Conservation (phyloP, 2,113 vertebrate species). For the Psittacus erithacus region DNA sequence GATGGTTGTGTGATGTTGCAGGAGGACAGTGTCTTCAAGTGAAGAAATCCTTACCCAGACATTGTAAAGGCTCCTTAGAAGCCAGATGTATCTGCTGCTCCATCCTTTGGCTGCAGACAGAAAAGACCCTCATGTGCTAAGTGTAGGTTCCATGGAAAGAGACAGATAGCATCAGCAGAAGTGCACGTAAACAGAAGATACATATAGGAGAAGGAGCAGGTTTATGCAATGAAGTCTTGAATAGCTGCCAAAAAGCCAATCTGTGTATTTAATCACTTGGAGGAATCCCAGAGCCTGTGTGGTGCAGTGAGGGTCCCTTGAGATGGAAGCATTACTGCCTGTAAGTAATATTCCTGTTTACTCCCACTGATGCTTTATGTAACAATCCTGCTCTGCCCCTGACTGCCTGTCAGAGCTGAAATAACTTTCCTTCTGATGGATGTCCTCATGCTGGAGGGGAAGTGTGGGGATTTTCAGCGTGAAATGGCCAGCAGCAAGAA, state of each 20-base stretch:
- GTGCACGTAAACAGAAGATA: background rate
- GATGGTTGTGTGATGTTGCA: background rate
- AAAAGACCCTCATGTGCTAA: background rate
- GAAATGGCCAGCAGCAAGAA: background rate
- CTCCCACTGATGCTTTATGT: slow-evolving; percentile 54
- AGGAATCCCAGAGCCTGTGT: slow-evolving; percentile 3
- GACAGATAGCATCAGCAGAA: background rate
- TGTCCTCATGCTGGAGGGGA: background rate
- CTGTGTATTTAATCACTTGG: background rate
- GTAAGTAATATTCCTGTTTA: slow-evolving; percentile 11
- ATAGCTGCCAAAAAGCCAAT: background rate
- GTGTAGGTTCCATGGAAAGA: background rate
- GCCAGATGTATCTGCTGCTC: background rate
- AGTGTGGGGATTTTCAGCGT: background rate
- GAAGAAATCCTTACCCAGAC: background rate
- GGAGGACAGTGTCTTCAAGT: background rate
- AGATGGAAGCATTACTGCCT: background rate
- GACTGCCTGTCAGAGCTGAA: slow-evolving; percentile 37
- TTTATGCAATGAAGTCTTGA: background rate
- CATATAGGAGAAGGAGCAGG: background rate
- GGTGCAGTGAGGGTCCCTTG: background rate
- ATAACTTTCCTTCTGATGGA: slow-evolving; percentile 22
- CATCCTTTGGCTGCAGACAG: background rate
- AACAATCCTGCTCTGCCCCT: slow-evolving; percentile 22
- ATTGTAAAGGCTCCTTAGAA: background rate